Base-by-base conservation (phyloP, 1,140 invertebrate genomes). In the Saxidomus purpurata region DNA sequence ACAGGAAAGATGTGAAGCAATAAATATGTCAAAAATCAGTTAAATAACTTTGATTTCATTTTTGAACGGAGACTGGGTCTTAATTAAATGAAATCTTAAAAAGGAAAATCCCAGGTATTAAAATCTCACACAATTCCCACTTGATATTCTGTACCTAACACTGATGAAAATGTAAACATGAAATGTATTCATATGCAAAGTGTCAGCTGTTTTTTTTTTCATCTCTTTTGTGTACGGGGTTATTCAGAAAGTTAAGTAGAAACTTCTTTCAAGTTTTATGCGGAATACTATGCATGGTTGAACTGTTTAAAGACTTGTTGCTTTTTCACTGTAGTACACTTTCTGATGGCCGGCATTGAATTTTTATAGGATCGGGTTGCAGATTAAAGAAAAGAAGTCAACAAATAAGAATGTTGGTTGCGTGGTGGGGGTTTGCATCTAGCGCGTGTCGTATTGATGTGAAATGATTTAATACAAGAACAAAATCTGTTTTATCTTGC, bases 311-410 rank as follows among this genome's bases (percentile, higher is more conserved):
- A 36, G 67, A 71, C 17, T 71, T 25, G 22, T 31, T n/a, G 34
- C 36, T 13, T 34, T 61, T 38, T 71, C 22, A 38, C 34, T 36
- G 11, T 36, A 71, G 2, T 71, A 22, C n/a, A 36, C 13, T 38
- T 13, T 40, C 61, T 25, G 59, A 25, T 71, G 34, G 34, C 34
- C 67, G n/a, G 36, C 67, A 28, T 28, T 40, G 67, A 40, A 71
- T 71, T 67, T 67, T 67, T 31, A 71, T 71, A 71, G 3, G 67
- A 71, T n/a, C 15, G 22, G 67, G 67, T 71, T 71, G 17, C 34
- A 40, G 36, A 71, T 38, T 71, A 71, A 40, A 71, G 36, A 22
- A 71, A 38, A 38, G 4, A 38, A 31, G 36, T 71, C 67, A 28
- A 38, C 34, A 71, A 67, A 67, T 67, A 67, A 71, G 67, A 38